Evolutionary conservation across 2,888 invertebrate genomes (phyloP), one percentile per base, ranked within the genome.

Genomic region (Conops quadrifasciatus): DNA sequence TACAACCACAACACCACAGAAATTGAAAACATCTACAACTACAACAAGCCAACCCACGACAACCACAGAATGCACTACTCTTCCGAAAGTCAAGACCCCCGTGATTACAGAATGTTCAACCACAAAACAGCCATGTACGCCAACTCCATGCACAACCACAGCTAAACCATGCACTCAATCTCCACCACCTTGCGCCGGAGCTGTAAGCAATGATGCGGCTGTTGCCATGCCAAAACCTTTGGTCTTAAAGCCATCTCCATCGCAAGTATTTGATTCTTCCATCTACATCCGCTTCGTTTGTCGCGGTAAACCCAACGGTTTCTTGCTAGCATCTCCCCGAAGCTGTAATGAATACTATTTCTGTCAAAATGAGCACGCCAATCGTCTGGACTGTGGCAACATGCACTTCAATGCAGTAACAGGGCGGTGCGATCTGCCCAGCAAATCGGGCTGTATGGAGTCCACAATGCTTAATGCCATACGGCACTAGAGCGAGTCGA

Each of bases 391-490:
- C 72, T 82, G 82, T 67, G 82, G 82, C 16, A 21, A 72, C 1
- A 78, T 79, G 51, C 80, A 81, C 75, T 82, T 81, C 75, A 82
- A 82, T 26, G 78, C 79, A 0, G 49, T 80, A 51, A 82, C 78
- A 71, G 83, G 82, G 36, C 76, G 77, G 59, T 82, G 82, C 70
- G 83, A 82, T 77, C 74, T 80, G 67, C 83, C 83, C 5, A 77
- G 82, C 71, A 83, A 82, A 43, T 51, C 51, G 5, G 67, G 67
- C 15, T 67, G 67, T 26, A 43, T 67, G 13, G 43, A 67, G 24
- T 45, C 67, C 11, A 26, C 21, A 16, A 15, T 45, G n/a, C 24
- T 47, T 15, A 63, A 47, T 63, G 63, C 45, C 47, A 47, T 45
- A n/a, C 63, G 63, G 15, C 63, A 45, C 1, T 47, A n/a, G 21